Conservation (phyloP, 2,113 vertebrate species). For the Cnemophilus loriae region DNA sequence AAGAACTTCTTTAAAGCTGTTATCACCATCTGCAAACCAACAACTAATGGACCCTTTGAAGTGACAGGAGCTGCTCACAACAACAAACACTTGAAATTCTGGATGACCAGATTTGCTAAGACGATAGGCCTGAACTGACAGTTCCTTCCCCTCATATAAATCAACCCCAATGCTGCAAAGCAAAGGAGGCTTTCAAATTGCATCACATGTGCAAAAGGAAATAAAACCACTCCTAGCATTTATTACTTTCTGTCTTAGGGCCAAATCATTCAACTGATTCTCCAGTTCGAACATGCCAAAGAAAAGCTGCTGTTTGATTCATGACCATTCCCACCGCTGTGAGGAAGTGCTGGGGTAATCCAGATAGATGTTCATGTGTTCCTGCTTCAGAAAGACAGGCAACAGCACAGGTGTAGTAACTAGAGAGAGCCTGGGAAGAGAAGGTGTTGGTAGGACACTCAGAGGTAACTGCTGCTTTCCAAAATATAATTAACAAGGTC, state of each 20-base stretch:
- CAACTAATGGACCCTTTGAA: constrained; percentile 26
- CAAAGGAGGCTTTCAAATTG: constrained; percentile 7
- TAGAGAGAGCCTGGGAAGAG: not conserved
- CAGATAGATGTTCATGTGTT: not conserved
- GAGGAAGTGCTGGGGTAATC: not conserved
- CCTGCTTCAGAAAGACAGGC: not conserved
- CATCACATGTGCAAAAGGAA: not conserved
- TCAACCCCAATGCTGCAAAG: not conserved
- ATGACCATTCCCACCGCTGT: not conserved
- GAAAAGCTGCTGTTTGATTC: not conserved
- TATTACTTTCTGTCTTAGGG: not conserved
- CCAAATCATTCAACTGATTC: constrained; percentile 1
- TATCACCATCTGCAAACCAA: constrained; percentile 13
- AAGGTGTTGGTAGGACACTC: not conserved
- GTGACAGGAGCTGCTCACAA: constrained; percentile 3
- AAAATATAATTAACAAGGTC: not conserved
- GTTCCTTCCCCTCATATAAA: constrained; percentile 13
- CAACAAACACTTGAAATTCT: not conserved
- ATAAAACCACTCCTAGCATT: not conserved
- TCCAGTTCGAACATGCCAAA: not conserved
- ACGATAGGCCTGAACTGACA: not conserved
- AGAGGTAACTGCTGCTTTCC: not conserved
- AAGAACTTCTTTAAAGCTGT: constrained; percentile 20
- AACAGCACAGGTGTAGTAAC: not conserved
- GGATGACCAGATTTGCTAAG: not conserved